A percentile compares a stretch with the other conserved stretches of the same genome.
phyloP scores from a whole-genome alignment of 2,888 invertebrate genomes.

The Notocelia uddmanniana region DNA sequence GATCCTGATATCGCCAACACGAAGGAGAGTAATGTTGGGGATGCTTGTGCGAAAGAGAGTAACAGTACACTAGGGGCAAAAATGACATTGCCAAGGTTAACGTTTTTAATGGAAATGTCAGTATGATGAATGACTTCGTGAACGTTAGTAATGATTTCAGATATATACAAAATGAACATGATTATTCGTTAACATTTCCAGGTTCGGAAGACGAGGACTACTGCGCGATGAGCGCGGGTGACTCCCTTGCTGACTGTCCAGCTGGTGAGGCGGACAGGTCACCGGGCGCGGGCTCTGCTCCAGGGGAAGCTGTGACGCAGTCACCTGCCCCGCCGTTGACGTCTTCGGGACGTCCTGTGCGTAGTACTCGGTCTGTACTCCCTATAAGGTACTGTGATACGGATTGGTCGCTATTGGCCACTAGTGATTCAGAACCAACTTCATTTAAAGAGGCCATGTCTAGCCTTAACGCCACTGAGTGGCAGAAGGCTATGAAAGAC shows the following conservation, averaged over 20 bases:
- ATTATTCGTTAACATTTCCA: constrained; percentile 14
- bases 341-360: constrained; percentile 13
- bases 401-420: constrained; percentile 1
- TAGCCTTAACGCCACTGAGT: not conserved
- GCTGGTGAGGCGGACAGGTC: constrained; percentile 6
- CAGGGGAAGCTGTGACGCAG: constrained; percentile 18
- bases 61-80: too few species aligned
- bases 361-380: constrained; percentile 13
- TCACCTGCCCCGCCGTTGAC: not conserved
- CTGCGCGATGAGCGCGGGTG: constrained; percentile 11
- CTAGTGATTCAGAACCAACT: not conserved
- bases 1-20: too few species aligned
- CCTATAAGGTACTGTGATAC: constrained; percentile 16
- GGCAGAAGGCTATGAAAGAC: constrained; percentile 1
- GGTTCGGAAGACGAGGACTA: constrained; percentile 16
- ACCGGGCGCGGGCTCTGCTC: constrained; percentile 4
- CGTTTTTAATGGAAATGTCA: too few species aligned
- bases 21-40: too few species aligned
- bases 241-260: not conserved
- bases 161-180: too few species aligned
- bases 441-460: constrained; percentile 21
- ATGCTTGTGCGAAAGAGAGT: too few species aligned
- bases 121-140: not conserved
- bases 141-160: too few species aligned
- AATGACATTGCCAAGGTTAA: too few species aligned